Conservation (phyloP, 2,797 vertebrate species). For the Simalia tracyae region DNA sequence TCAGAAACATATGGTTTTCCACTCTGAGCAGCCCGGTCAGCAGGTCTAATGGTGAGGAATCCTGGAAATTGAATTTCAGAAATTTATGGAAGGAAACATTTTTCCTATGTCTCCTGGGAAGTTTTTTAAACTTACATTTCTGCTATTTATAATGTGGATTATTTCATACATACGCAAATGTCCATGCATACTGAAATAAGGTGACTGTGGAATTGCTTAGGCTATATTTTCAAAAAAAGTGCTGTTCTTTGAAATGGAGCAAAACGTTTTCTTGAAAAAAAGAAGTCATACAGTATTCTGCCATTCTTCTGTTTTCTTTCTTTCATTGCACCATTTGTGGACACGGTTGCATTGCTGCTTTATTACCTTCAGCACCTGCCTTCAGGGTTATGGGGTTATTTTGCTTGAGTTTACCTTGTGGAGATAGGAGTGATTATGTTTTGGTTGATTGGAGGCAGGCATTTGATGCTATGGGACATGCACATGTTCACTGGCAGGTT, state of each 20-base stretch:
- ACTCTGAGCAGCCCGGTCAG: too few species aligned
- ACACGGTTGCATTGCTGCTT: neutral
- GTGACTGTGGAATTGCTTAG: too few species aligned
- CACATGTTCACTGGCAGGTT: neutral
- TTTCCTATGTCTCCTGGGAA: neutral
- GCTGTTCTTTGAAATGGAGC: neutral
- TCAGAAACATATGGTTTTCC: too few species aligned
- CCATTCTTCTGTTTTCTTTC: neutral
- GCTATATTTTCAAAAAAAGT: neutral
- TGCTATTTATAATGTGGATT: neutral
- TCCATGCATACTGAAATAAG: too few species aligned
- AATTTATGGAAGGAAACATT: too few species aligned
- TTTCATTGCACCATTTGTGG: neutral
- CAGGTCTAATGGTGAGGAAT: too few species aligned
- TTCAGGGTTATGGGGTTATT: neutral
- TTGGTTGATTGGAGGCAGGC: neutral
- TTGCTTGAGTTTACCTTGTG: neutral
- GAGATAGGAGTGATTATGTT: neutral
- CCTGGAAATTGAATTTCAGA: too few species aligned
- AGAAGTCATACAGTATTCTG: neutral
- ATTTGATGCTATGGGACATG: neutral
- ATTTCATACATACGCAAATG: too few species aligned
- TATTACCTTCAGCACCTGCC: neutral
- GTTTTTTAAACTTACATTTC: neutral
- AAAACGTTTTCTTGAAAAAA: neutral